These are phyloP conservation scores for Camponotus pennsylvanicus DNA, from an alignment of 1,140 invertebrate genomes.

Conservation along the genomic window DNA sequence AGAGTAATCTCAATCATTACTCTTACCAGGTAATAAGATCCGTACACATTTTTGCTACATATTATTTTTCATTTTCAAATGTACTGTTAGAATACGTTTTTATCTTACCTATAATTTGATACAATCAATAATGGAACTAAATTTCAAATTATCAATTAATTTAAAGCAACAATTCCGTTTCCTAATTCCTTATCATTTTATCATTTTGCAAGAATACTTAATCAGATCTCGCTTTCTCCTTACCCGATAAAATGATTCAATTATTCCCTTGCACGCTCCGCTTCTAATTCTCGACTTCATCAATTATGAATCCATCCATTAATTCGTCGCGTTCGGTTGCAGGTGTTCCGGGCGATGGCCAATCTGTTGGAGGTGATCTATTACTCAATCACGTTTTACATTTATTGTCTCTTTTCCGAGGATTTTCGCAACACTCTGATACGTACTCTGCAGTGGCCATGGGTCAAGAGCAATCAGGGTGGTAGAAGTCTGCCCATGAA, in stretches of 20 bases:
- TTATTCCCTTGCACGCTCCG: neutral
- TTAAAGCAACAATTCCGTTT: neutral
- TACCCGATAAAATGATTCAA: constrained; percentile 15
- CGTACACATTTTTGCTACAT: neutral
- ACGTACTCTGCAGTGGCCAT: constrained; percentile 89
- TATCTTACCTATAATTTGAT: neutral
- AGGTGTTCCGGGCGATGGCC: constrained; percentile 91
- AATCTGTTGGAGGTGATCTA: constrained; percentile 92
- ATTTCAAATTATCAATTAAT: constrained; percentile 2
- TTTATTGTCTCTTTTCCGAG: constrained; percentile 92
- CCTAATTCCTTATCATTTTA: neutral
- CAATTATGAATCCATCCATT: constrained; percentile 51
- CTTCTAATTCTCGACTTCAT: constrained; percentile 12
- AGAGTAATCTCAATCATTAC: constrained; percentile 88
- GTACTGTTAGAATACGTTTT: neutral
- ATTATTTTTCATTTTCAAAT: neutral
- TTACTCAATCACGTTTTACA: constrained; percentile 93
- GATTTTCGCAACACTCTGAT: constrained; percentile 91
- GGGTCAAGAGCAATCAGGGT: constrained; percentile 74
- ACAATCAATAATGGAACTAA: neutral
- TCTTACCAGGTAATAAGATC: constrained; percentile 87
- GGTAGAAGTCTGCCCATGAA: constrained; percentile 74
- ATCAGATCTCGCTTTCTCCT: neutral
- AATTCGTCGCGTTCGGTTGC: constrained; percentile 69
- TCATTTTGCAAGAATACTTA: constrained; percentile 21